Conservation (phyloP, 2,113 vertebrate genomes). For the Loxodonta africana region DNA sequence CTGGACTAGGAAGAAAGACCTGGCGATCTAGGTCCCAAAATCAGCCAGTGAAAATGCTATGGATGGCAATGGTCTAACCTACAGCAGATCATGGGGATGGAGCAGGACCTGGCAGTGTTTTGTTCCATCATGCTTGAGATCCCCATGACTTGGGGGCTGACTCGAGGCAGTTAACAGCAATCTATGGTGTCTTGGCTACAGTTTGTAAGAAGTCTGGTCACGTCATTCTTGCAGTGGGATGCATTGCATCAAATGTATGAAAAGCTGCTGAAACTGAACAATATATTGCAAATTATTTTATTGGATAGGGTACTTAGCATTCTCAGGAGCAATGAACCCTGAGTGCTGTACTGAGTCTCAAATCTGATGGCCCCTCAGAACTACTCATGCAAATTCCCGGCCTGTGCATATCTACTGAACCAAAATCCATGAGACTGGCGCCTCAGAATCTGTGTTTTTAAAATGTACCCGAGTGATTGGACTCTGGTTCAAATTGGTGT, state of each 20-base stretch:
- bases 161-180: too few species aligned
- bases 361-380: not conserved
- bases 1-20: not conserved
- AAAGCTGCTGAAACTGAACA: not conserved
- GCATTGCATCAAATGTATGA: not conserved
- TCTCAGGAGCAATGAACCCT: not conserved
- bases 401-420: fast-evolving
- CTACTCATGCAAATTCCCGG: not conserved
- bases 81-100: not conserved
- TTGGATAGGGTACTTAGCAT: not conserved
- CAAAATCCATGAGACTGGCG: not conserved
- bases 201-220: not conserved
- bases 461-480: not conserved
- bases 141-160: not conserved
- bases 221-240: not conserved
- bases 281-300: not conserved
- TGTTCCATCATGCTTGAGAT: not conserved
- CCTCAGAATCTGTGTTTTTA: not conserved
- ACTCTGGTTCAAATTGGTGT: not conserved
- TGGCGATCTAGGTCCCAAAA: not conserved
- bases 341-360: not conserved
- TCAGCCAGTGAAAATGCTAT: not conserved
- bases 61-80: too few species aligned
- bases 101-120: not conserved
- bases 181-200: not conserved